Base-by-base conservation (phyloP, 2,888 invertebrate species). In the Phyllotreta cruciferae region DNA sequence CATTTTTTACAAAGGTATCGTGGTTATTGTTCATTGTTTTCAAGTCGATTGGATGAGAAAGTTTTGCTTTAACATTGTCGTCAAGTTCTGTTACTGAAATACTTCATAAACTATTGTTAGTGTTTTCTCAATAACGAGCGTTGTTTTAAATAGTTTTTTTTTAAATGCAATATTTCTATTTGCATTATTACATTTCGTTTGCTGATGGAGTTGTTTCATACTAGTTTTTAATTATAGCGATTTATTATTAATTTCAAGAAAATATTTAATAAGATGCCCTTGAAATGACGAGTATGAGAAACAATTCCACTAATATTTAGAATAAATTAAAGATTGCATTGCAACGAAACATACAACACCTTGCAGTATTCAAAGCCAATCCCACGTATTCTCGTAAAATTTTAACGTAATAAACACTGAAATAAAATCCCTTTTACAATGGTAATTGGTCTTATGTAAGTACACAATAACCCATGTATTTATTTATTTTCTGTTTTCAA, bases 371-470 rank as follows among this genome's bases (percentile, higher is more conserved):
- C n/a, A 6, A 47, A 47, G 13, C 49, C 35, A 9, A 11, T 49
- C 49, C 49, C 49, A 49, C 49, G 49, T 49, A 35, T 49, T 35
- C 10, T 35, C 49, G n/a, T 35, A 35, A 8, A 49, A 49, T 34
- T 49, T 34, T 49, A 49, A 38, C 10, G 49, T 58, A 50, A 58
- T 35, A 24, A 36, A 38, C 38, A 14, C 24, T 34, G 34, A 50
- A 57, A 49, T 50, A 57, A 58, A 50, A 50, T 41, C 10, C 24
- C 24, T 34, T 57, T 41, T 35, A 58, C 44, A 60, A 52, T 60
- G 39, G 60, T 57, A 62, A 52, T 58, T 61, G 10, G 39, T 38
- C 52, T 64, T 60, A 61, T 56, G 47, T 64, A 64, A 61, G 57
- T 60, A 60, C 38, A 64, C 64, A 64, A 60, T 60, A 44, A 56